phyloP scores from a whole-genome alignment of 2,113 vertebrate genomes.

The Catagonus wagneri region DNA sequence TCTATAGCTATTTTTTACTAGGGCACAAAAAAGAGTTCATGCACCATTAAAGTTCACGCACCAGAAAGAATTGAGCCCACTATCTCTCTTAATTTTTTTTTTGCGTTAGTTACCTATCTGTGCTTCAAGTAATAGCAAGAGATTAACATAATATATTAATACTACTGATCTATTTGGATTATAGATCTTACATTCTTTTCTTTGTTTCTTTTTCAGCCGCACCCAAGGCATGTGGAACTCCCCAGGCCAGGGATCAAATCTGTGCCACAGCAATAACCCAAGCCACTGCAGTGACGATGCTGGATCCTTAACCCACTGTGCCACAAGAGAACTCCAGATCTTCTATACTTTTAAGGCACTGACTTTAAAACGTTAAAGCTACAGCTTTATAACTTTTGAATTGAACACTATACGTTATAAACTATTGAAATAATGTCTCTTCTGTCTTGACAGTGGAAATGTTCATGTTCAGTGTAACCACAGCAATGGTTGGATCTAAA shows the following conservation, averaged over 20 bases:
- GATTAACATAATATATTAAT: conserved; percentile 44
- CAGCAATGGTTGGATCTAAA: background rate
- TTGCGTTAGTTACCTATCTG: background rate
- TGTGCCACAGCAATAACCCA: too few species aligned
- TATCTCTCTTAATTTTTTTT: background rate
- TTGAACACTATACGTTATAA: conserved; percentile 14
- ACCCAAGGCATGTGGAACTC: too few species aligned
- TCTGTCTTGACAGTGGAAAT: background rate
- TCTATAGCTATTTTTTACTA: background rate
- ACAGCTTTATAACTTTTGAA: conserved; percentile 21
- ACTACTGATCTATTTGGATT: background rate
- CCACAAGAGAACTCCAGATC: background rate
- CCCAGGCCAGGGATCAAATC: too few species aligned
- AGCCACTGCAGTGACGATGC: too few species aligned
- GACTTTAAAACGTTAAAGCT: conserved; percentile 46
- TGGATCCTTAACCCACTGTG: too few species aligned
- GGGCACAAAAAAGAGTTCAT: background rate
- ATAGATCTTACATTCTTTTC: background rate
- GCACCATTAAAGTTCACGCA: background rate
- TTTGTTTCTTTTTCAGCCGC: too few species aligned
- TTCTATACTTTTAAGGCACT: background rate
- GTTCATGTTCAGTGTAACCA: background rate
- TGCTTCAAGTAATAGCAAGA: conserved; percentile 36
- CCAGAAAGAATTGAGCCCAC: background rate
- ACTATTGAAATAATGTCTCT: background rate